These are phyloP conservation scores for Uromys caudimaculatus DNA, from an alignment of 2,797 vertebrate genomes.

Conservation along the genomic window DNA sequence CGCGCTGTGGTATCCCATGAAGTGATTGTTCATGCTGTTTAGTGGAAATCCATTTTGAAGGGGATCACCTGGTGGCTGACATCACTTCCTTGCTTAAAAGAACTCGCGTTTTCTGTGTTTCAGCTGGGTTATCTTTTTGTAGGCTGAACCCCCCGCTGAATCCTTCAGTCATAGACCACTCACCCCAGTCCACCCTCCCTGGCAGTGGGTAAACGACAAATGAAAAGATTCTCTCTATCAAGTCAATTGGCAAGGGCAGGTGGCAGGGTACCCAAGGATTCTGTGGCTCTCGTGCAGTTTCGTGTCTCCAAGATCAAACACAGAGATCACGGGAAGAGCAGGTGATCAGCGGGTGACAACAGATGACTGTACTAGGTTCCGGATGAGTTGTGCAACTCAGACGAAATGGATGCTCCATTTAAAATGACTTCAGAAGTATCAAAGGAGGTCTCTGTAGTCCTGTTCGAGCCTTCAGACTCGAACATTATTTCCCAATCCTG, in stretches of 20 bases:
- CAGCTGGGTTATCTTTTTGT: constrained; percentile 78
- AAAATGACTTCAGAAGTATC: constrained; percentile 83
- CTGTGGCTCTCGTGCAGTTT: constrained; percentile 77
- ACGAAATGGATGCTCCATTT: constrained; percentile 82
- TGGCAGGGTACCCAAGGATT: constrained; percentile 78
- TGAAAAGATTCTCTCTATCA: constrained; percentile 77
- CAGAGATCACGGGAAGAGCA: constrained; percentile 80
- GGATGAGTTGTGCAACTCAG: constrained; percentile 77
- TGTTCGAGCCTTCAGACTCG: constrained; percentile 76
- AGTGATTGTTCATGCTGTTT: constrained; percentile 77
- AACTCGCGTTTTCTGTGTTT: constrained; percentile 76
- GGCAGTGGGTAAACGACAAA: constrained; percentile 81
- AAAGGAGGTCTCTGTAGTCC: constrained; percentile 83
- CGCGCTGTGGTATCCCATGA: constrained; percentile 74
- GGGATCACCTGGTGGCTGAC: constrained; percentile 75
- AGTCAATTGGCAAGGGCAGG: constrained; percentile 78
- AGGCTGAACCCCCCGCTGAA: constrained; percentile 80
- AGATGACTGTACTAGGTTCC: constrained; percentile 75
- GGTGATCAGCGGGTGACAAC: constrained; percentile 82
- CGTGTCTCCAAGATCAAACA: constrained; percentile 82
- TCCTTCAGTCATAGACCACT: constrained; percentile 79
- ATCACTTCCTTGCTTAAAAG: constrained; percentile 82
- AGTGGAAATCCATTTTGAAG: constrained; percentile 77
- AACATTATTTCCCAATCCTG: constrained; percentile 77
- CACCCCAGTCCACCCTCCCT: constrained; percentile 73